Conservation (phyloP, 2,888 invertebrate genomes). For the Hylaea fasciaria region DNA sequence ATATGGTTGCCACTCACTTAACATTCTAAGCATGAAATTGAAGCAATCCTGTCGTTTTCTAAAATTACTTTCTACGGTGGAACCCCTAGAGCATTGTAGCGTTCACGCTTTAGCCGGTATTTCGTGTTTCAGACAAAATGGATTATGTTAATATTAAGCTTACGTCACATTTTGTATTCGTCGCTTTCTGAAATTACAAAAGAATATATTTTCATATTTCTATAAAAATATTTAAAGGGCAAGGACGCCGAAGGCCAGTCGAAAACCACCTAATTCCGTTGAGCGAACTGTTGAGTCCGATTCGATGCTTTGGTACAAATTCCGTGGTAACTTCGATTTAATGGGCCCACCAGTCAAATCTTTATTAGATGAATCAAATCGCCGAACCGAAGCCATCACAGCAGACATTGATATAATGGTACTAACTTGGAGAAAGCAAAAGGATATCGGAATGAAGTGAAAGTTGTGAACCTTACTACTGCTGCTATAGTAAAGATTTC, state of each 20-base stretch:
- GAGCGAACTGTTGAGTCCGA: too few relatives aligned
- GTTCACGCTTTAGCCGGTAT: constrained; percentile 22
- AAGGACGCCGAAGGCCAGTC: too few relatives aligned
- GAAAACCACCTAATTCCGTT: too few relatives aligned
- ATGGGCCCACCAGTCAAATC: too few relatives aligned
- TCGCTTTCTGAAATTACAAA: constrained; percentile 5
- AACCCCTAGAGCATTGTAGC: constrained; percentile 15
- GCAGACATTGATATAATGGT: not conserved
- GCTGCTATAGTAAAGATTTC: too few relatives aligned
- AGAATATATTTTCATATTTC: not conserved
- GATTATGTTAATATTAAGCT: constrained; percentile 23
- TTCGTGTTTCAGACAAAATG: constrained; percentile 18
- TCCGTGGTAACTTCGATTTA: too few relatives aligned
- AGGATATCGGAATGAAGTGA: not conserved
- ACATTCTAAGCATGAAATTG: constrained; percentile 32
- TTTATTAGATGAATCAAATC: too few relatives aligned
- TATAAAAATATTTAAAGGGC: not conserved
- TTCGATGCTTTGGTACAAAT: too few relatives aligned
- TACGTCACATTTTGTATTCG: constrained; percentile 7
- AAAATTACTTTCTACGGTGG: constrained; percentile 28
- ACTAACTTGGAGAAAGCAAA: constrained; percentile 4
- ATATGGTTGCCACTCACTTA: constrained; percentile 28
- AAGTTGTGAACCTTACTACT: not conserved
- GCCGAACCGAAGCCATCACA: too few relatives aligned
- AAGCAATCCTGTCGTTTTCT: constrained; percentile 26